Evolutionary conservation across 2,888 invertebrate genomes (phyloP).

Genomic region (Nephrotoma appendiculata): DNA sequence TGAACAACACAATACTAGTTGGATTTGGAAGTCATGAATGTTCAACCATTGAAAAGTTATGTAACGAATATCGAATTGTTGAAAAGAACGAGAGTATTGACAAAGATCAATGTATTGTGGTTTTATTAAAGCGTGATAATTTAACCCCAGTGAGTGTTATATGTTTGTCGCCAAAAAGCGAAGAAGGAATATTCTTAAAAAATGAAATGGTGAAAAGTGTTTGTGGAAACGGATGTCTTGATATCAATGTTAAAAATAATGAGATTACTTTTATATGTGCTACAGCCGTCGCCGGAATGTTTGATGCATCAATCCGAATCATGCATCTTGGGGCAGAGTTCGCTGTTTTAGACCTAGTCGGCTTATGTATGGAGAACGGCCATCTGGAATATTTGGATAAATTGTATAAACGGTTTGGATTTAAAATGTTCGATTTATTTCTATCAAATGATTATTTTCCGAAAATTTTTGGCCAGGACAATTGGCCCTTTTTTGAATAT

Average conservation of each 20-base stretch:
- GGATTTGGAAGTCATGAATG: background rate
- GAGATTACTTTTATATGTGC: no score
- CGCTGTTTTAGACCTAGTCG: background rate
- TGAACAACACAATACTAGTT: background rate
- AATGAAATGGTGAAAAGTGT: background rate
- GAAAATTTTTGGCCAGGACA: background rate
- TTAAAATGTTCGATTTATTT: background rate
- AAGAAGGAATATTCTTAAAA: background rate
- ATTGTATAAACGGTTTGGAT: background rate
- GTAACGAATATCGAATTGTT: background rate
- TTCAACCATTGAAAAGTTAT: background rate
- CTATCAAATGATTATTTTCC: background rate
- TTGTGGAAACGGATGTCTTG: background rate
- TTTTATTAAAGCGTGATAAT: background rate
- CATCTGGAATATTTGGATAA: background rate
- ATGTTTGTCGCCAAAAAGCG: background rate
- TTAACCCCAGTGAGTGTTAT: background rate
- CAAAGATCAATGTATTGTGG: background rate
- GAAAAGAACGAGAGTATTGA: background rate
- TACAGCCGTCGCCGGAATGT: no score
- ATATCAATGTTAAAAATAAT: background rate
- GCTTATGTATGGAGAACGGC: background rate
- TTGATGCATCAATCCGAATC: no score
- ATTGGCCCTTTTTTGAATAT: no score
- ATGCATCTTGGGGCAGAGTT: no score